Evolutionary conservation across 92 coral and sea anemone species (phyloP).

Genomic region (Bergia sp.): DNA sequence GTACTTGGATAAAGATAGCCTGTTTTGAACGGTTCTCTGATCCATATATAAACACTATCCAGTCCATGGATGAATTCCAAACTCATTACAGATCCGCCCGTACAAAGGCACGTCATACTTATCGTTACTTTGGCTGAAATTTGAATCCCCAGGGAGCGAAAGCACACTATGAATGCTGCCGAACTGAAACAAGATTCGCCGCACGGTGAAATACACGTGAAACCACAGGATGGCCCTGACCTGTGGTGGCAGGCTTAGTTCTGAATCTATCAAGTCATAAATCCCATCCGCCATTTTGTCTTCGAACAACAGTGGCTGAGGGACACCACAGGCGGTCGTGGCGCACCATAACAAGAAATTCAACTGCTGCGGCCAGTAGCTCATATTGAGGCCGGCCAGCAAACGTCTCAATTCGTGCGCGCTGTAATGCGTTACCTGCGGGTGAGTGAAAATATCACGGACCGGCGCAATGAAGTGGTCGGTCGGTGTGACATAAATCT

Average conservation of each 20-base stretch:
- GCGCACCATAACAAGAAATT: not conserved
- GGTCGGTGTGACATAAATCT: not conserved
- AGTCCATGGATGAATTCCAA: not conserved
- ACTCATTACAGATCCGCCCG: not conserved
- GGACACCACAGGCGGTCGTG: not conserved
- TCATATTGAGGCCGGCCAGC: not conserved
- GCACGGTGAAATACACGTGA: too few relatives aligned
- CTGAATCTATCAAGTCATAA: too few relatives aligned
- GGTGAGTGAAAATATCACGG: not conserved
- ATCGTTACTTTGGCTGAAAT: too few relatives aligned
- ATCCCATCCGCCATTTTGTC: too few relatives aligned
- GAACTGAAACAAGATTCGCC: not conserved
- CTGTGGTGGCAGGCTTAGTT: too few relatives aligned
- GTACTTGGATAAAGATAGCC: too few relatives aligned
- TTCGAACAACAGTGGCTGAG: too few relatives aligned
- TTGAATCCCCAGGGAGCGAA: not conserved
- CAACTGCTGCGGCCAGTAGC: slow-evolving; percentile 6
- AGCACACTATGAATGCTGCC: not conserved
- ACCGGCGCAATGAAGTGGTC: not conserved
- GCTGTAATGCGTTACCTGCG: not conserved
- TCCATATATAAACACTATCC: not conserved
- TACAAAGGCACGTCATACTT: not conserved
- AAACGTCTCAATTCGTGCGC: not conserved
- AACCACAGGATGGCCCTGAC: too few relatives aligned
- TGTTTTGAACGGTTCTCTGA: too few relatives aligned